Evolutionary conservation across 2,888 invertebrate species (phyloP), one percentile per base, ranked within the genome.

Genomic region (Prosopocoilus inquinatus): DNA sequence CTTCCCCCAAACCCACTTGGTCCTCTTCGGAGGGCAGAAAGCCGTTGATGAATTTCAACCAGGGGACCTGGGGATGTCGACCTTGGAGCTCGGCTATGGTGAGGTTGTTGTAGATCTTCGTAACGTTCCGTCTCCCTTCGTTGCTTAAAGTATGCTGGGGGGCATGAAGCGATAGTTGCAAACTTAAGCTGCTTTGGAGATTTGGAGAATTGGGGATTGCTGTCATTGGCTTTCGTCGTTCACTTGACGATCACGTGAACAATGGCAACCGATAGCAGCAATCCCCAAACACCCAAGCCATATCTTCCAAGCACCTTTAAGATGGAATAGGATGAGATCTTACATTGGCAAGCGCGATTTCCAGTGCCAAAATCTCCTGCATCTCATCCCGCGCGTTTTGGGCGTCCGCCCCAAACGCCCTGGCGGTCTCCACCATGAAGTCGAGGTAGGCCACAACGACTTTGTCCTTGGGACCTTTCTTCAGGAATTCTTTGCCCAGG

Each of bases 371-470:
- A 49, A 36, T 41, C 2, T 20, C n/a, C 70, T 65, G 77, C 78
- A 79, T 1, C 55, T 53, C 46, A 66, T 65, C 7, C 73, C 75
- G 47, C 13, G 39, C 41, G 32, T 38, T 35, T 1, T 52, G 15
- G 15, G 16, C 35, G 8, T 33, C 20, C 3, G 48, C 53, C 3
- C 48, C 48, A 33, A 49, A 41, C 8, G 48, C 32, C 34, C 34
- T 9, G 9, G 48, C 48, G 3, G 33, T n/a, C 3, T 39, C 39
- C 9, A n/a, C 33, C 53, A 53, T 53, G 11, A 47, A 53, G 1
- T 36, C 33, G 9, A 11, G 33, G 15, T 53, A 53, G 3, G 47
- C 32, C 9, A 32, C 20, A 2, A 53, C 48, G 41, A 12, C 48
- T 9, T 49, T 53, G 16, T 48, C 38, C 9, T n/a, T 28, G 9